Evolutionary conservation across 2,888 invertebrate species (phyloP).

Genomic region (Tromatobia lineatoria): DNA sequence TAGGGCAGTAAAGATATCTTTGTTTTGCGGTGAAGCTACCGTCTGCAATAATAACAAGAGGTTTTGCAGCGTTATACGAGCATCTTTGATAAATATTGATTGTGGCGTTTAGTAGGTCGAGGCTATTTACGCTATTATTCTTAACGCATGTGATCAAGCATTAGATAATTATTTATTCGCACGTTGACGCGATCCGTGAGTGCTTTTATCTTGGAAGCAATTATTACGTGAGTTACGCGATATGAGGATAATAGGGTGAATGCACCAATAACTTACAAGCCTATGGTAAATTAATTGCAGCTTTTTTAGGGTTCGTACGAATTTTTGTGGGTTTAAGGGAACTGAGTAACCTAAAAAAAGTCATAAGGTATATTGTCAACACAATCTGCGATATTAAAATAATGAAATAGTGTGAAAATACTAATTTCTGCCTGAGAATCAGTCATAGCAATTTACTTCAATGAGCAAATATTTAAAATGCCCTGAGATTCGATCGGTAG

Average conservation of each 20-base stretch:
- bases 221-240: not conserved
- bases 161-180: slow-evolving; percentile 58
- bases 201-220: not conserved
- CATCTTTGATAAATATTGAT: slow-evolving; percentile 60
- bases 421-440: too few relatives aligned
- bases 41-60: slow-evolving; percentile 14
- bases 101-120: slow-evolving; percentile 58
- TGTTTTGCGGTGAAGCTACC: not conserved
- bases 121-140: slow-evolving; percentile 49
- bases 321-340: too few relatives aligned
- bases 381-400: too few relatives aligned
- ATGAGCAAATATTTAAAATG: too few relatives aligned
- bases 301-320: too few relatives aligned
- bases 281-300: too few relatives aligned
- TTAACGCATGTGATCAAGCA: slow-evolving; percentile 44
- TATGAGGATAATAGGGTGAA: not conserved
- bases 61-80: not conserved
- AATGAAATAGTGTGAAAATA: too few relatives aligned
- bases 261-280: too few relatives aligned
- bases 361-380: too few relatives aligned
- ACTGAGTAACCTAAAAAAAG: too few relatives aligned
- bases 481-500: not conserved
- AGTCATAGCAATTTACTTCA: too few relatives aligned
- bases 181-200: not conserved
- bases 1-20: not conserved